A percentile compares a stretch with the other conserved stretches of the same genome.
Conservation (phyloP, 2,113 vertebrate species). For the Shinisaurus crocodilurus region DNA sequence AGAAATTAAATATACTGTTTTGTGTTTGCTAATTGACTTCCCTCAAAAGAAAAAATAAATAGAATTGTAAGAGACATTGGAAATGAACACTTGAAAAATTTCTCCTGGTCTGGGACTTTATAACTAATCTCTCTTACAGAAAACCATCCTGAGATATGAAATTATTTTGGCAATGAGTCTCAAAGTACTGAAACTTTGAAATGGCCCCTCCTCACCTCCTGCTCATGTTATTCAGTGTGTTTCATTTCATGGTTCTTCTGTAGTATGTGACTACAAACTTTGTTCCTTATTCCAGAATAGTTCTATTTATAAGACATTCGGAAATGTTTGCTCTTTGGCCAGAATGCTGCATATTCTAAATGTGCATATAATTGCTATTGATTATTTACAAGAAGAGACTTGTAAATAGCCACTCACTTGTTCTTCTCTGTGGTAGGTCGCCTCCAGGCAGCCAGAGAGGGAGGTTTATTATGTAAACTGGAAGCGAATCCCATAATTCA, state of each 20-base stretch:
- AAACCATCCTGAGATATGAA: neutral
- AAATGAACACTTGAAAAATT: constrained; percentile 16
- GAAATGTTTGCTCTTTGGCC: neutral
- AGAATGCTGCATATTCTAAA: neutral
- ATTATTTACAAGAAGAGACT: constrained; percentile 2
- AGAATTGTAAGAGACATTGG: neutral
- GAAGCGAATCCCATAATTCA: neutral
- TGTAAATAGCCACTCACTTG: neutral
- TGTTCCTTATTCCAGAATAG: neutral
- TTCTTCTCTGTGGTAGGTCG: neutral
- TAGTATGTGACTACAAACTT: neutral
- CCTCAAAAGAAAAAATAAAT: neutral
- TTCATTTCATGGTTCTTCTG: neutral
- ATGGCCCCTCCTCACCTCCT: neutral
- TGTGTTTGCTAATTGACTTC: neutral
- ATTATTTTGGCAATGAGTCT: neutral
- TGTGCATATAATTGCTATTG: neutral
- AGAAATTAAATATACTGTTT: neutral
- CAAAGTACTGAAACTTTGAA: neutral
- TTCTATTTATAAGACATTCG: neutral
- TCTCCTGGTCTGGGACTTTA: neutral
- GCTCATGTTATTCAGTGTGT: neutral
- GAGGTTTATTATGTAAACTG: neutral
- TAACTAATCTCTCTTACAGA: neutral
- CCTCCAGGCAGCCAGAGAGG: neutral